phyloP scores from a whole-genome alignment of 2,797 vertebrate species.

The Champsocephalus gunnari region DNA sequence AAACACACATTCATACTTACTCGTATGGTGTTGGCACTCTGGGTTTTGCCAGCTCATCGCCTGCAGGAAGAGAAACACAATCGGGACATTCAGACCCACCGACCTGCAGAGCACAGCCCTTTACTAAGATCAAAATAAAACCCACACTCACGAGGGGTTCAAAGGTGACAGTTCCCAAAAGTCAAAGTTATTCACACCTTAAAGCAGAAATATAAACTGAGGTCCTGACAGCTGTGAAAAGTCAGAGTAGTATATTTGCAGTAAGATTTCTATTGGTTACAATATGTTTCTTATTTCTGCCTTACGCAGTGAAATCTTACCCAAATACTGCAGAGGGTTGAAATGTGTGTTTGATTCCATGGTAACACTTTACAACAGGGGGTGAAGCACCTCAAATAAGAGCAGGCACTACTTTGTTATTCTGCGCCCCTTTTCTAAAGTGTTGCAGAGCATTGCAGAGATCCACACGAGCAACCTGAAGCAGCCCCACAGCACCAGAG shows the following conservation, averaged over 20 bases:
- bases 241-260: slow-evolving; percentile 38
- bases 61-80: slow-evolving; percentile 80
- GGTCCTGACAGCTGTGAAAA: slow-evolving; percentile 34
- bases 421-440: slow-evolving; percentile 53
- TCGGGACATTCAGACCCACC: slow-evolving; percentile 7
- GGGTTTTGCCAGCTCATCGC: slow-evolving; percentile 92
- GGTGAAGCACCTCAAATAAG: slow-evolving; percentile 18
- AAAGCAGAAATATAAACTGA: slow-evolving; percentile 49
- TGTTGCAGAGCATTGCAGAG: slow-evolving; percentile 39
- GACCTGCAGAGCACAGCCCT: slow-evolving; percentile 34
- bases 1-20: slow-evolving; percentile 84
- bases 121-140: slow-evolving; percentile 21
- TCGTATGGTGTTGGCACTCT: slow-evolving; percentile 87
- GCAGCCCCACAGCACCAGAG: slow-evolving; percentile 43
- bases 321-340: slow-evolving; percentile 40
- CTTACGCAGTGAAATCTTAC: slow-evolving; percentile 10
- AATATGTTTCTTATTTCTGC: slow-evolving; percentile 1
- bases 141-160: slow-evolving; percentile 29
- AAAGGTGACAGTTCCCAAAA: slow-evolving; percentile 34
- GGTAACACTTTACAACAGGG: slow-evolving; percentile 63
- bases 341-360: slow-evolving; percentile 26
- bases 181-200: slow-evolving; percentile 52
- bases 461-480: slow-evolving; percentile 43
- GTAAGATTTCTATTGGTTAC: slow-evolving; percentile 44
- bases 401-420: slow-evolving; percentile 29